Base-by-base conservation (phyloP, 2,888 invertebrate genomes). In the Hydriomena furcata region DNA sequence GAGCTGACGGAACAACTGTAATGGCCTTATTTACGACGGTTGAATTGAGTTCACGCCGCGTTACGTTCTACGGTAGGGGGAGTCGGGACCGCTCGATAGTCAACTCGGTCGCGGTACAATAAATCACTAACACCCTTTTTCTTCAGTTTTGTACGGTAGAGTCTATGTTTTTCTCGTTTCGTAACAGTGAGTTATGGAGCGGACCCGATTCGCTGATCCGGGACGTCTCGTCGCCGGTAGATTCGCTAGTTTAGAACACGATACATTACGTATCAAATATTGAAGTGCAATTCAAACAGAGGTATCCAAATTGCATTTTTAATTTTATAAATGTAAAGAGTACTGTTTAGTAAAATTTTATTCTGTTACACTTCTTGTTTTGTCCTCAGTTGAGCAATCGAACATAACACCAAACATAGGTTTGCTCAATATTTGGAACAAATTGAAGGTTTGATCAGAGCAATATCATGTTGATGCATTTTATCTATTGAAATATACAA, bases 1-100 rank as follows among this genome's bases (percentile, higher is more conserved):
- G 68, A 63, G 62, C 71, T 61, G 66, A 68, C 60, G 64, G 70
- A 32, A 69, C 72, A 67, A 77, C 68, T 68, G 62, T 67, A 73
- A 84, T 78, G 82, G 85, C 85, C 86, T 86, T 87, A 86, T 84
- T 83, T 83, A 73, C 71, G 65, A 65, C 60, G 70, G 62, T 60
- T 70, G 56, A 58, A 61, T 65, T 60, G 45, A 49, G 60, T 66
- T 31, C 62, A 53, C 56, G 60, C 61, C 55, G 41, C 49, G 55
- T 24, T 21, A 8, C 31, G 13, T 10, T 31, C 11, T n/a, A 30
- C 8, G n/a, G 2, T 7, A n/a, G 7, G 41, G 12, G 12, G 30
- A 10, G n/a, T 25, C 13, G 41, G 21, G 23, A 10, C 24, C 38
- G 28, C 40, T 44, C 28, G 20, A 23, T 37, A 31, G 12, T 24